phyloP scores from a whole-genome alignment of 2,888 invertebrate species.

The Opisthograptis luteolata region DNA sequence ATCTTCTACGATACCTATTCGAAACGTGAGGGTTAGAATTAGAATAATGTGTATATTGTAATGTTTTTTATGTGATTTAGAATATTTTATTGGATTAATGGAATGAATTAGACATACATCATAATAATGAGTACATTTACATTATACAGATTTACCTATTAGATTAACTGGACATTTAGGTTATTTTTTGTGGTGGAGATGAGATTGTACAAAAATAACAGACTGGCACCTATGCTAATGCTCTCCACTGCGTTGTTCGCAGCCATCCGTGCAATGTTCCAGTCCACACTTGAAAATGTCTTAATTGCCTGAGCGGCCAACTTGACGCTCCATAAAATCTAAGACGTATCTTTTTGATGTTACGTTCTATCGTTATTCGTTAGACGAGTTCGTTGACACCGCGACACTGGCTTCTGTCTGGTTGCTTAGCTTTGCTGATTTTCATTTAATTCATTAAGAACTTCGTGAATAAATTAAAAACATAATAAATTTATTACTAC shows the following conservation, averaged over 20 bases:
- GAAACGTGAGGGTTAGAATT: slow-evolving; percentile 25
- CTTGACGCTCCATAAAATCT: slow-evolving; percentile 81
- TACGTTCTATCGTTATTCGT: slow-evolving; percentile 56
- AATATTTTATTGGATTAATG: slow-evolving; percentile 24
- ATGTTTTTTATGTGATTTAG: slow-evolving; percentile 26
- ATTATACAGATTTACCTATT: slow-evolving; percentile 11
- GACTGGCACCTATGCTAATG: slow-evolving; percentile 29
- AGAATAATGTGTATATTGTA: slow-evolving; percentile 40
- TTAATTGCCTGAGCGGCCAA: slow-evolving; percentile 65
- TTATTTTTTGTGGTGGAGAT: too few relatives aligned
- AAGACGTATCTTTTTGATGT: slow-evolving; percentile 61
- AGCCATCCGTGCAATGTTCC: slow-evolving; percentile 65
- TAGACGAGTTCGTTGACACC: slow-evolving; percentile 62
- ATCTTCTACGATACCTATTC: too few relatives aligned
- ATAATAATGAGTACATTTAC: slow-evolving; percentile 21
- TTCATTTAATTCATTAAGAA: too few relatives aligned
- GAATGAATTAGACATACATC: slow-evolving; percentile 27
- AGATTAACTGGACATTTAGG: slow-evolving; percentile 5
- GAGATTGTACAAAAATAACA: slow-evolving; percentile 10
- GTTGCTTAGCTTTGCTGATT: slow-evolving; percentile 6
- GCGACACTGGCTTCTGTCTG: slow-evolving; percentile 14
- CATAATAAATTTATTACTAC: too few relatives aligned
- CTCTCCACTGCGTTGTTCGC: slow-evolving; percentile 45
- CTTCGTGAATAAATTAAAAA: too few relatives aligned
- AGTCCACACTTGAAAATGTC: slow-evolving; percentile 64